These are phyloP conservation scores for Nasua narica DNA, from an alignment of 2,797 vertebrate genomes.

Conservation along the genomic window DNA sequence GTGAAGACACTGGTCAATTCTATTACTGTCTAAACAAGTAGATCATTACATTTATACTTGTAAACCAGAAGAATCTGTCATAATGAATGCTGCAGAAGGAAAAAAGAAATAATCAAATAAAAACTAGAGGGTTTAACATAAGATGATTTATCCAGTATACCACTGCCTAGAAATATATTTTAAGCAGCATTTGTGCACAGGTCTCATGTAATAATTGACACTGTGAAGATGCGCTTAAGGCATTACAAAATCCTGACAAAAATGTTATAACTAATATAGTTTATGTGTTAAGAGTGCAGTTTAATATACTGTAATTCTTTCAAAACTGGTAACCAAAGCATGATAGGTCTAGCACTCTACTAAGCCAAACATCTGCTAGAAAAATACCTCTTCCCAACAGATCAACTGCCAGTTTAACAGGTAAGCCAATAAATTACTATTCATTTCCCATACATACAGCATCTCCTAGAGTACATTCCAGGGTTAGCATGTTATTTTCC, in stretches of 20 bases:
- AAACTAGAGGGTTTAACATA: background rate
- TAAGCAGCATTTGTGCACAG: background rate
- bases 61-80: background rate
- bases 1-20: background rate
- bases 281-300: background rate
- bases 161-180: background rate
- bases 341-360: background rate
- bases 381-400: background rate
- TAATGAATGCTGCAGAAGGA: background rate
- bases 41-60: background rate
- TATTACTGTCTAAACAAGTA: constrained; percentile 13
- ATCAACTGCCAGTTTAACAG: background rate
- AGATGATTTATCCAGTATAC: constrained; percentile 2
- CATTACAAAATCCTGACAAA: constrained; percentile 1
- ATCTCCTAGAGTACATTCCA: constrained; percentile 1
- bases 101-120: background rate
- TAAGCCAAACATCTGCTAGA: background rate
- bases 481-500: background rate
- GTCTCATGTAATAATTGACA: background rate
- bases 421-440: constrained; percentile 16
- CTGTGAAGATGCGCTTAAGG: background rate
- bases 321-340: constrained; percentile 3
- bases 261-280: background rate
- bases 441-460: background rate
- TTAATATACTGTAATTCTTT: background rate